Evolutionary conservation across 92 coral and sea anemone species (phyloP).

Genomic region (Palythoa caribaeorum): DNA sequence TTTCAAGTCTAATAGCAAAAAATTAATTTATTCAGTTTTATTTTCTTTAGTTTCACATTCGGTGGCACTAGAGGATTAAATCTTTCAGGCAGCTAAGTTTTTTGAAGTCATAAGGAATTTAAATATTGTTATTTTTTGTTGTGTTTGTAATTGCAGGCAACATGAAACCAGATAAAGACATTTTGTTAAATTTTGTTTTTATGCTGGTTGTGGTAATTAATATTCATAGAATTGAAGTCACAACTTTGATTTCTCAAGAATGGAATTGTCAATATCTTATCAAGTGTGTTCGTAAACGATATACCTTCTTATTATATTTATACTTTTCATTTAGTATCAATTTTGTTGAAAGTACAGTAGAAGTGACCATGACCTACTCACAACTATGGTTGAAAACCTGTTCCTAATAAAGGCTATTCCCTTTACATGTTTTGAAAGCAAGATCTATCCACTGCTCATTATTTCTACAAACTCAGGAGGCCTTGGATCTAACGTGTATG

Average conservation of each 20-base stretch:
- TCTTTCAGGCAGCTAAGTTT: neutral
- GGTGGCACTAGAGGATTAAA: neutral
- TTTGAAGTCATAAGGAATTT: neutral
- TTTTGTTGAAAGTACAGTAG: neutral
- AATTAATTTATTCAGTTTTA: constrained; percentile 41
- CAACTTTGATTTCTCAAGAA: neutral
- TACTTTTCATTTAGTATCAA: neutral
- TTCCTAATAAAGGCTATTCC: no score
- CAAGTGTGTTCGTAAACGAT: neutral
- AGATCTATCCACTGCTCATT: neutral
- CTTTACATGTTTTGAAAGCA: no score
- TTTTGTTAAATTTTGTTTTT: neutral
- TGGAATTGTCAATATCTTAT: neutral
- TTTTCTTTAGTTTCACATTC: neutral
- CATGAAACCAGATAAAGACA: neutral
- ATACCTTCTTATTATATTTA: neutral
- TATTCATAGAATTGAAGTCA: neutral
- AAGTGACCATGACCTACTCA: no score
- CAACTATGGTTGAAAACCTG: no score
- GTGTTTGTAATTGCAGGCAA: neutral
- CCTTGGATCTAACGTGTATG: no score
- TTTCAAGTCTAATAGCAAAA: neutral
- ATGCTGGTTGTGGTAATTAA: neutral
- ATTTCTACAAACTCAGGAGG: no score
- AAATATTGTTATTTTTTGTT: no score